These are phyloP conservation scores for Sebastes elongatus DNA, from an alignment of 2,797 vertebrate species.

Conservation along the genomic window DNA sequence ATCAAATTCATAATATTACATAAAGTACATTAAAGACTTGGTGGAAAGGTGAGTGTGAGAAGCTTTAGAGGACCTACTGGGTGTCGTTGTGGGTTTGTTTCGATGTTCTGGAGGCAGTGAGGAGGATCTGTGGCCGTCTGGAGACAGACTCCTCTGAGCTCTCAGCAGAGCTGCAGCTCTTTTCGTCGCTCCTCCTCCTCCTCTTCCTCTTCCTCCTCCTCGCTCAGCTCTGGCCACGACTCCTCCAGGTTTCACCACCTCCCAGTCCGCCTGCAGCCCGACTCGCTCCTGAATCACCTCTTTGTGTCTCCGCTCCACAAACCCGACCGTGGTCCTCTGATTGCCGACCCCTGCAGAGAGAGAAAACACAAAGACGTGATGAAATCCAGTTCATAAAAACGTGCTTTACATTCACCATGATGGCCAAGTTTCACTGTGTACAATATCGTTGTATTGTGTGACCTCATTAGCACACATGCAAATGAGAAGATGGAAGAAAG, in stretches of 20 bases:
- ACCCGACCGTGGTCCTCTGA: slow-evolving; percentile 83
- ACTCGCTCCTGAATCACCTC: slow-evolving; percentile 54
- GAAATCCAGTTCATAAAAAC: background rate
- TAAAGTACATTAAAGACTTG: too few relatives aligned
- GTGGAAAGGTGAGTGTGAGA: background rate
- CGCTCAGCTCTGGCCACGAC: background rate
- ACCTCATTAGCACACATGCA: background rate
- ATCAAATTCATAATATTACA: too few relatives aligned
- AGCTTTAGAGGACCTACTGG: slow-evolving; percentile 80
- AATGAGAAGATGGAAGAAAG: background rate
- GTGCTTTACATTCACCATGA: background rate
- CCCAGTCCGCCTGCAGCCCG: slow-evolving; percentile 31
- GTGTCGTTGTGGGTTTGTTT: slow-evolving; percentile 71
- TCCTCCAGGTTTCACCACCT: slow-evolving; percentile 13
- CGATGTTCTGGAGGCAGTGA: slow-evolving; percentile 90
- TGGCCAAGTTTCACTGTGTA: too few relatives aligned
- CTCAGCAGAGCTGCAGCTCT: slow-evolving; percentile 50
- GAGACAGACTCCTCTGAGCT: slow-evolving; percentile 86
- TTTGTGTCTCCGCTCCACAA: slow-evolving; percentile 77
- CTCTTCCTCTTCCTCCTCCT: background rate
- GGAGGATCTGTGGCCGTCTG: slow-evolving; percentile 89
- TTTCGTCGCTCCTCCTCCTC: background rate
- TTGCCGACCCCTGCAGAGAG: slow-evolving; percentile 76
- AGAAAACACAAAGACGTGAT: background rate
- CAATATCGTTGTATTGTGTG: too few relatives aligned